Conservation (phyloP, 64 coral and sea anemone genomes). For the Cladopsammia gracilis region DNA sequence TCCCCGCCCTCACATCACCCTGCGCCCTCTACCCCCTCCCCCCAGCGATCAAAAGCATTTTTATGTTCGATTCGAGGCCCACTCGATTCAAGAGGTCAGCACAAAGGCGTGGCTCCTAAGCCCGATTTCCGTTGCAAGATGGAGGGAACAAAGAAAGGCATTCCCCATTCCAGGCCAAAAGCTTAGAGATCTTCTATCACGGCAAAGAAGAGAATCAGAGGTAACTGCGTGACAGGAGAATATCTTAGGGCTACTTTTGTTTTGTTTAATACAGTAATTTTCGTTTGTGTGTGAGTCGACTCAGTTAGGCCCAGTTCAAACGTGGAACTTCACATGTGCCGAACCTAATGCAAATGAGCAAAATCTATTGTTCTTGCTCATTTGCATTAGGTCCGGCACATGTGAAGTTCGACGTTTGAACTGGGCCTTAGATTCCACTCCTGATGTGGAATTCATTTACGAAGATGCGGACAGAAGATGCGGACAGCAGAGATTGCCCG, state of each 20-base stretch:
- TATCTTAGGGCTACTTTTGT: not conserved
- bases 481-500: conserved; percentile 78
- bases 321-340: too few species aligned
- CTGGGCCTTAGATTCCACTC: conserved; percentile 78
- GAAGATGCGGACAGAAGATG: conserved; percentile 61
- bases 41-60: too few species aligned
- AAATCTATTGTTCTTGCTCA: too few species aligned
- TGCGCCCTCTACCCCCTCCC: too few species aligned
- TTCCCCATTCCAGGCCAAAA: too few species aligned
- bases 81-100: too few species aligned
- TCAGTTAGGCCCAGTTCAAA: conserved; percentile 80
- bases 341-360: too few species aligned
- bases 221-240: not conserved
- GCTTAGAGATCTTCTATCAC: conserved; percentile 81
- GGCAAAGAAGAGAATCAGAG: conserved; percentile 93
- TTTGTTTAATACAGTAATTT: not conserved
- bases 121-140: conserved; percentile 55
- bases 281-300: not conserved
- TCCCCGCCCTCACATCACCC: too few species aligned
- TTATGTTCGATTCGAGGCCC: too few species aligned
- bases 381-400: too few species aligned
- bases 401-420: too few species aligned
- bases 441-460: conserved; percentile 83
- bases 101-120: conserved; percentile 43
- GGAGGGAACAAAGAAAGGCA: too few species aligned